Conservation (phyloP, 2,113 vertebrate genomes). For the Xiphias gladius region DNA sequence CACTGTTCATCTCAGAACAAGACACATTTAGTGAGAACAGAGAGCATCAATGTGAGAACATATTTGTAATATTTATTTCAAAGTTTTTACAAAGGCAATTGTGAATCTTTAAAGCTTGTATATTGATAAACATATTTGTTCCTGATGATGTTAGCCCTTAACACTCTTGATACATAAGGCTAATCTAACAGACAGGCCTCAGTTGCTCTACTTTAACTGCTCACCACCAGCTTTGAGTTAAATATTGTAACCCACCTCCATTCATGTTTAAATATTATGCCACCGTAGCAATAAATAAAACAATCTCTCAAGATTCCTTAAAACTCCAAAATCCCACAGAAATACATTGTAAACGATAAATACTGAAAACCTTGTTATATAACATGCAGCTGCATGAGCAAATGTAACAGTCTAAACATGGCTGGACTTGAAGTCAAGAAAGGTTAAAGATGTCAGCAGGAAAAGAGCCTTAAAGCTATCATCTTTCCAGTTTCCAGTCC, state of each 20-base stretch:
- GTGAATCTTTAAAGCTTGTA: conserved; percentile 79
- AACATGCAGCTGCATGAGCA: conserved; percentile 49
- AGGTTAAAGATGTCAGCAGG: conserved; percentile 31
- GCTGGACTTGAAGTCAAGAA: conserved; percentile 32
- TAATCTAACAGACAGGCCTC: conserved; percentile 48
- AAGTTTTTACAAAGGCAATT: conserved; percentile 79
- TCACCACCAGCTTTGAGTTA: conserved; percentile 15
- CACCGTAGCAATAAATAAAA: conserved; percentile 75
- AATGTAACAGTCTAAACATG: conserved; percentile 73
- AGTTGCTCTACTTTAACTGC: conserved; percentile 2
- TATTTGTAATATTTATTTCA: conserved; percentile 75
- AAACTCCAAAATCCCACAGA: conserved; percentile 19
- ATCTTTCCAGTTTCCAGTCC: conserved; percentile 81
- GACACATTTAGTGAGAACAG: not conserved
- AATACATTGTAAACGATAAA: conserved; percentile 59
- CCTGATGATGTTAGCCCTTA: conserved; percentile 72
- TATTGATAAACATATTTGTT: conserved; percentile 52
- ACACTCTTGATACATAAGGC: conserved; percentile 48
- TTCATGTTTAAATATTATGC: conserved; percentile 54
- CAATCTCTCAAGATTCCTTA: conserved; percentile 35
- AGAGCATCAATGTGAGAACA: conserved; percentile 29
- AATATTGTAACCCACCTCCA: conserved; percentile 29
- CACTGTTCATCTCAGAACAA: not conserved
- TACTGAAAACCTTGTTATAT: conserved; percentile 45
- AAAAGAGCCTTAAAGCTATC: conserved; percentile 70